A percentile compares a stretch with the other conserved stretches of the same genome.
Evolutionary conservation across 2,113 vertebrate species (phyloP).

Genomic region (Aptenodytes forsteri): DNA sequence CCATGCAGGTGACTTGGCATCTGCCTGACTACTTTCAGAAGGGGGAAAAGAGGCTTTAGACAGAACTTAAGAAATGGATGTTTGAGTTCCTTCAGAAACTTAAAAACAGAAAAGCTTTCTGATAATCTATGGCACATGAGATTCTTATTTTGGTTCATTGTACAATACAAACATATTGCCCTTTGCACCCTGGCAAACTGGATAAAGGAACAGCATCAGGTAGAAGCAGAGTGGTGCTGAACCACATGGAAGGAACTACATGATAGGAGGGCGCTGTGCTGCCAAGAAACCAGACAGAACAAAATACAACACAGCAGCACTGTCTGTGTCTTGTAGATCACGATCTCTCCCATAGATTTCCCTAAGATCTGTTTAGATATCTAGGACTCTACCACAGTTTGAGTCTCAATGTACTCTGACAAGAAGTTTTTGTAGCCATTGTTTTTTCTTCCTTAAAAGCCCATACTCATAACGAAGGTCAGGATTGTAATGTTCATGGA

Average conservation of each 20-base stretch:
- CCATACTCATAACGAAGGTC: neutral
- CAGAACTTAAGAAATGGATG: conserved; percentile 18
- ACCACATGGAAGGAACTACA: neutral
- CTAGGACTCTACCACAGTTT: neutral
- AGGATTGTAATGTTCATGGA: neutral
- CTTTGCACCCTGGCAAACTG: neutral
- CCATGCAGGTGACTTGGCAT: neutral
- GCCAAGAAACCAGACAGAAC: neutral
- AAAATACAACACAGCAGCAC: neutral
- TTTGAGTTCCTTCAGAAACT: neutral
- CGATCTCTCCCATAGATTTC: neutral
- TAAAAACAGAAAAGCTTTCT: neutral
- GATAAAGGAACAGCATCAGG: neutral
- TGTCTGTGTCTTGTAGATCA: neutral
- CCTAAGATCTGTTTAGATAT: neutral
- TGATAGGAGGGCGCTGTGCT: neutral
- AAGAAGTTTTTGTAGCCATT: neutral
- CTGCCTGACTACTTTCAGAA: neutral
- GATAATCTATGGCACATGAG: neutral
- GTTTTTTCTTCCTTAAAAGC: neutral
- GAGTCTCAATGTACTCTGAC: neutral
- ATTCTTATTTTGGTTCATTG: neutral
- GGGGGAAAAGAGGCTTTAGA: neutral
- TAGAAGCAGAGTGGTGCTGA: neutral
- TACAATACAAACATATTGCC: neutral